phyloP scores from a whole-genome alignment of 2,888 invertebrate species.

The Zaprionus bogoriensis region DNA sequence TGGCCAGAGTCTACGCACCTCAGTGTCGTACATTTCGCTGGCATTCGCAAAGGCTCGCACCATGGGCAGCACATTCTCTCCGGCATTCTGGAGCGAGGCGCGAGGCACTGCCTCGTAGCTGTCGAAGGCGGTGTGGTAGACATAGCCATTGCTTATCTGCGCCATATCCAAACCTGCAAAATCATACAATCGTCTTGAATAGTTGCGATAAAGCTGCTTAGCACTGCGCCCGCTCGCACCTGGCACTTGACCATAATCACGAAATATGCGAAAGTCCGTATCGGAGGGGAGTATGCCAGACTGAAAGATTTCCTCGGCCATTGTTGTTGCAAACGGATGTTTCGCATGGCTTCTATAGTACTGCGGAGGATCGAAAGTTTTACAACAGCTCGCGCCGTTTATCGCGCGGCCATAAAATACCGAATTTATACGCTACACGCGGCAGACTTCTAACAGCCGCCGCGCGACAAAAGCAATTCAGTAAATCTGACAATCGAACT shows the following conservation, averaged over 20 bases:
- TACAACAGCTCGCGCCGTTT: constrained; percentile 7
- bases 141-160: constrained; percentile 88
- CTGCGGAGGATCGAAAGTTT: constrained; percentile 57
- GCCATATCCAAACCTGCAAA: constrained; percentile 90
- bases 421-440: neutral
- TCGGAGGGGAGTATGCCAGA: constrained; percentile 86
- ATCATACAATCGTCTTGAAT: too few relatives aligned
- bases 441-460: constrained; percentile 28
- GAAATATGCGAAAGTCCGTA: constrained; percentile 87
- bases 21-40: constrained; percentile 73
- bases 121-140: constrained; percentile 91
- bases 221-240: constrained; percentile 80
- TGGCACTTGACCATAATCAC: constrained; percentile 86
- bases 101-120: constrained; percentile 84
- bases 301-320: constrained; percentile 87
- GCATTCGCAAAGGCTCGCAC: constrained; percentile 83
- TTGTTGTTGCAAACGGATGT: constrained; percentile 85
- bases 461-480: neutral
- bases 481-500: neutral
- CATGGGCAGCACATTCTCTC: constrained; percentile 87
- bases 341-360: constrained; percentile 83
- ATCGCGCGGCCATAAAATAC: constrained; percentile 22
- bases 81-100: constrained; percentile 88
- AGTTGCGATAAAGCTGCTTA: too few relatives aligned
- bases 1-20: constrained; percentile 61